Evolutionary conservation across 2,888 invertebrate genomes (phyloP).

Genomic region (Scaeva pyrastri): DNA sequence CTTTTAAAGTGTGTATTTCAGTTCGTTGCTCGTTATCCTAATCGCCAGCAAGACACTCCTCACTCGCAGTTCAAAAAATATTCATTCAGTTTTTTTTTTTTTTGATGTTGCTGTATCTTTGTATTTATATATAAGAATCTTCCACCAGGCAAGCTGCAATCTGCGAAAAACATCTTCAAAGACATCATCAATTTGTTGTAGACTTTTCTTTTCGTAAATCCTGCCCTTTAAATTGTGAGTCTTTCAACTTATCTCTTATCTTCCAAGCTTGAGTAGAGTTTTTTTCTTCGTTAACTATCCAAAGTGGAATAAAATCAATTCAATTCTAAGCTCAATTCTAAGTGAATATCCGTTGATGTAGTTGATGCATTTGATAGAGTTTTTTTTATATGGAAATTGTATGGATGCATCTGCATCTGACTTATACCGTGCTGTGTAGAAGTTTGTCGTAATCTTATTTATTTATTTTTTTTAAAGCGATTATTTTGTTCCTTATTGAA

Average conservation of each 20-base stretch:
- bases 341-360: conserved; percentile 55
- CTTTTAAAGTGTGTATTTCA: conserved; percentile 34
- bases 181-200: neutral
- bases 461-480: neutral
- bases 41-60: conserved; percentile 33
- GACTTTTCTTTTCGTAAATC: conserved; percentile 41
- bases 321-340: conserved; percentile 53
- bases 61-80: neutral
- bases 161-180: conserved; percentile 24
- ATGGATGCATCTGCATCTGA: neutral
- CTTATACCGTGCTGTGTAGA: conserved; percentile 4
- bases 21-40: conserved; percentile 54
- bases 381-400: neutral
- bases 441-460: neutral
- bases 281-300: conserved; percentile 59
- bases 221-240: conserved; percentile 62
- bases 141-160: conserved; percentile 5
- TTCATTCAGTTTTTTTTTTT: too few species aligned
- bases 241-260: conserved; percentile 38
- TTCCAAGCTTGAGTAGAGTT: conserved; percentile 40
- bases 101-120: neutral
- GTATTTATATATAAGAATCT: neutral
- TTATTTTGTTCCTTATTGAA: too few species aligned
- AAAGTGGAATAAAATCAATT: conserved; percentile 72
- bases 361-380: conserved; percentile 4